Percentiles rank a stretch among this genome's conserved stretches.
Evolutionary conservation across 2,797 vertebrate genomes (phyloP).

Genomic region (Ctenosaura bakeri): DNA sequence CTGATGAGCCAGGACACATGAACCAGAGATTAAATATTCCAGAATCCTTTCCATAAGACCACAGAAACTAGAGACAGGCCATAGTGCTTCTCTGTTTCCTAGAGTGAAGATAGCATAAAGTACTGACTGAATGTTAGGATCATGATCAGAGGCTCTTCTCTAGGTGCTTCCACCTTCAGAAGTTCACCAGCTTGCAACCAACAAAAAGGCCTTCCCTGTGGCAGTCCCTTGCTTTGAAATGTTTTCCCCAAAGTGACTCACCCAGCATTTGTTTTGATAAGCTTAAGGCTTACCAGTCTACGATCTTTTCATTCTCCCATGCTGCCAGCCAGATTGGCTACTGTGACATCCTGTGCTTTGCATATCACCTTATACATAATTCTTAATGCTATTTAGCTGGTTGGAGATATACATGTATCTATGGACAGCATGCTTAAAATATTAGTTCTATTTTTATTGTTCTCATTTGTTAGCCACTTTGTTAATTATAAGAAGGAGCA

Average conservation of each 20-base stretch:
- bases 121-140: background rate
- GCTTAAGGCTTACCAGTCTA: background rate
- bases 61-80: background rate
- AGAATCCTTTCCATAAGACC: background rate
- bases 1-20: background rate
- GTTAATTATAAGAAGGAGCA: no score
- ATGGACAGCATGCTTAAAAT: background rate
- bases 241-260: background rate
- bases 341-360: background rate
- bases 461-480: background rate
- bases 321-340: no score
- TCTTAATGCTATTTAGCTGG: background rate
- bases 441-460: background rate
- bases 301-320: background rate
- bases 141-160: background rate
- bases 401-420: background rate
- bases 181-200: background rate
- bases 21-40: background rate
- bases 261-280: background rate
- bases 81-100: background rate
- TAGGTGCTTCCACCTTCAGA: background rate
- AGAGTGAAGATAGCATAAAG: background rate
- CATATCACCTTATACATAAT: background rate
- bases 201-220: background rate
- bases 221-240: background rate